These are phyloP conservation scores for Drosophila dunni DNA, from an alignment of 1,140 invertebrate species.

Conservation along the genomic window DNA sequence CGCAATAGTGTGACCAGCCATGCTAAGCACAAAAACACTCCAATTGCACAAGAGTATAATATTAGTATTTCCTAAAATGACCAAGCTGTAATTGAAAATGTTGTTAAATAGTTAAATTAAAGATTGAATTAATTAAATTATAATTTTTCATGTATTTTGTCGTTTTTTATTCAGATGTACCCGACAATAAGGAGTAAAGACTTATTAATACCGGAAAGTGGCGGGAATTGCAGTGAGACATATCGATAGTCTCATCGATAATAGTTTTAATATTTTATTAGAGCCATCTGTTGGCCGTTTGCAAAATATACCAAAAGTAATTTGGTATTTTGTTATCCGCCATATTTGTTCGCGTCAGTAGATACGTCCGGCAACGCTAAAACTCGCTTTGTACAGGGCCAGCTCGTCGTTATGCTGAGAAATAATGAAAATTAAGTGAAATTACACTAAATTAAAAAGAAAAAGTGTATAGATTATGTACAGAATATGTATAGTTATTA, in stretches of 20 bases:
- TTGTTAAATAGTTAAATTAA: no score
- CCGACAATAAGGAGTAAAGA: no score
- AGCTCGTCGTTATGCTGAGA: slow-evolving; percentile 72
- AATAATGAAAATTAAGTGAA: slow-evolving; percentile 74
- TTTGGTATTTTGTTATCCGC: slow-evolving; percentile 30
- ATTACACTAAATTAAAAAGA: slow-evolving; percentile 59
- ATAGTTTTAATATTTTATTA: no score
- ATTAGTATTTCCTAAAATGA: not conserved
- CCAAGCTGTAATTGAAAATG: not conserved
- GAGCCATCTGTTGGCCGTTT: no score
- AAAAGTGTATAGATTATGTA: slow-evolving; percentile 66
- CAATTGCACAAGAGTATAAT: not conserved
- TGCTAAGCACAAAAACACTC: not conserved
- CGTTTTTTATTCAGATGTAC: no score
- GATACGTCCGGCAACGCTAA: slow-evolving; percentile 46
- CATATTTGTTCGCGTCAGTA: slow-evolving; percentile 58
- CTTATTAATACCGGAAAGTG: no score
- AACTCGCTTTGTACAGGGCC: slow-evolving; percentile 67
- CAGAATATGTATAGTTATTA: slow-evolving; percentile 54
- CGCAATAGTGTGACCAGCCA: slow-evolving; percentile 6
- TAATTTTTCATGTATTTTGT: no score
- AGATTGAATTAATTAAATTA: no score
- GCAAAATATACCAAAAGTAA: no score
- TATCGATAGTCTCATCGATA: no score
- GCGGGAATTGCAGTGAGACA: no score